A percentile compares a stretch with the other conserved stretches of the same genome.
Conservation (phyloP, 2,113 vertebrate species). For the Cephalopterus ornatus region DNA sequence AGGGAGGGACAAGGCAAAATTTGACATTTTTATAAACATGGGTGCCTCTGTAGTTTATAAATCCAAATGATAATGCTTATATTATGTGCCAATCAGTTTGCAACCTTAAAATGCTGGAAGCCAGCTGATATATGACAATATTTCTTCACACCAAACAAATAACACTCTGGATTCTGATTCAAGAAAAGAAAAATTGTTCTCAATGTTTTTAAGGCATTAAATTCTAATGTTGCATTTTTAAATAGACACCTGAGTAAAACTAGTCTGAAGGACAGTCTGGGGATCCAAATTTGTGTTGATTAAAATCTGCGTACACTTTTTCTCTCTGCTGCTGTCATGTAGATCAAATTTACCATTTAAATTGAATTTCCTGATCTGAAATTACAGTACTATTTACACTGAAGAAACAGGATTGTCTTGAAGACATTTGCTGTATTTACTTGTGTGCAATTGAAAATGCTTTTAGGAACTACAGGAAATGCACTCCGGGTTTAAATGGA, state of each 20-base stretch:
- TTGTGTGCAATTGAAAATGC: neutral
- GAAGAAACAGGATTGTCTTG: neutral
- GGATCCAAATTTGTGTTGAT: neutral
- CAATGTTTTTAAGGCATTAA: neutral
- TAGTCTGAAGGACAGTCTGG: neutral
- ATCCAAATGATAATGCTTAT: neutral
- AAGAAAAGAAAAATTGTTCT: neutral
- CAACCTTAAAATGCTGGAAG: neutral
- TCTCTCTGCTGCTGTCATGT: neutral
- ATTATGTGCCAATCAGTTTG: neutral
- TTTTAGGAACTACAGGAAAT: constrained; percentile 54
- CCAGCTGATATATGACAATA: neutral
- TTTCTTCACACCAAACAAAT: neutral
- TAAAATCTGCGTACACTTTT: constrained; percentile 7
- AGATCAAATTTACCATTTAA: constrained; percentile 3
- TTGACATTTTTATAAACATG: neutral
- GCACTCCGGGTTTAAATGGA: neutral
- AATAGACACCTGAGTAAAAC: neutral
- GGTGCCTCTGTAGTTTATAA: neutral
- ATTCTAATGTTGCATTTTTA: neutral
- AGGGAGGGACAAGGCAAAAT: neutral
- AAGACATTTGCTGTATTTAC: constrained; percentile 23
- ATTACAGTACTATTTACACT: neutral
- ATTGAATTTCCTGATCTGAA: constrained; percentile 22
- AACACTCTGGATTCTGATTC: neutral